phyloP scores from a whole-genome alignment of 2,113 vertebrate genomes.

The Daubentonia madagascariensis region DNA sequence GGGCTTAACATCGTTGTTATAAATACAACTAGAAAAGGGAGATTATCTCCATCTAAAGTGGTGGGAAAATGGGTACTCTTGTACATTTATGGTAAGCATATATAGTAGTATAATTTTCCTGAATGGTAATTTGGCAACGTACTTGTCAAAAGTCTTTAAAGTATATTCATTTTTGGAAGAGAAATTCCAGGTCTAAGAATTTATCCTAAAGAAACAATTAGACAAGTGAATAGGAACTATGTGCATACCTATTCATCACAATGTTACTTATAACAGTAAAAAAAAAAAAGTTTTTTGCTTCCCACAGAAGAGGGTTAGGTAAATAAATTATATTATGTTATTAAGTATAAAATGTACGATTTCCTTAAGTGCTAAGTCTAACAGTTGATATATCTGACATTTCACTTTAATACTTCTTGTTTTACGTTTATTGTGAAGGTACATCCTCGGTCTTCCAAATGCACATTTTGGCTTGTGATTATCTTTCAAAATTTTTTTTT shows the following conservation, averaged over 20 bases:
- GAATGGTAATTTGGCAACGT: background rate
- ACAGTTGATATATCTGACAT: too few relatives aligned
- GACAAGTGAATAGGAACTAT: background rate
- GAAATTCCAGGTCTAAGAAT: conserved; percentile 33
- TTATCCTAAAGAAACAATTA: conserved; percentile 20
- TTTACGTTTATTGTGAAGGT: too few relatives aligned
- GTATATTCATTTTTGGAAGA: background rate
- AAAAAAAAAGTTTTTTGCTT: background rate
- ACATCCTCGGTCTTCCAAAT: too few relatives aligned
- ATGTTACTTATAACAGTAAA: background rate
- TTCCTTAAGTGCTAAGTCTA: too few relatives aligned
- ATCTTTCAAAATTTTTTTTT: too few relatives aligned
- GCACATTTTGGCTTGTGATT: too few relatives aligned
- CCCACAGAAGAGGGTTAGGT: background rate
- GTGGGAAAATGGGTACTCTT: background rate
- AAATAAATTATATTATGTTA: background rate
- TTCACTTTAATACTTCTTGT: too few relatives aligned
- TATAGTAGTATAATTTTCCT: background rate
- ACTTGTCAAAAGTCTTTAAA: background rate
- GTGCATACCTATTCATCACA: background rate
- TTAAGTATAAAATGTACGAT: too few relatives aligned
- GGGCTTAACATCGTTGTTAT: background rate
- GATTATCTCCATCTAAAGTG: background rate
- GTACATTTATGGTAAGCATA: background rate
- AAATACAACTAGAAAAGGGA: background rate